Evolutionary conservation across 2,797 vertebrate genomes (phyloP).

Genomic region (Arctocebus calabarensis): DNA sequence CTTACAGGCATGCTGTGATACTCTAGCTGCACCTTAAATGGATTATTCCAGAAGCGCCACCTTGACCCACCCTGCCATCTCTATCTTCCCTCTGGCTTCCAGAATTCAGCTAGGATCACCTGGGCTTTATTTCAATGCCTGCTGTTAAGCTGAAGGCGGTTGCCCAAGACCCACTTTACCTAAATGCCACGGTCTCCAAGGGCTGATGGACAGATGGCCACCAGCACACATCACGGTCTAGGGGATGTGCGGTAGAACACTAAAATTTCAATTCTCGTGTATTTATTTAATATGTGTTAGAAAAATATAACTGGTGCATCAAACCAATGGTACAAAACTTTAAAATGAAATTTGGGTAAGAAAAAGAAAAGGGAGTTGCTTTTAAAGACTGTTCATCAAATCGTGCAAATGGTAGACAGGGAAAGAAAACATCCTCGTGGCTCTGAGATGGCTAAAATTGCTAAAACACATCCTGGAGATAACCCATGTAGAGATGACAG

Average conservation of each 20-base stretch:
- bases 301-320: background rate
- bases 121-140: background rate
- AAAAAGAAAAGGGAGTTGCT: conserved; percentile 14
- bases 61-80: background rate
- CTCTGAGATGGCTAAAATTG: background rate
- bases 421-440: background rate
- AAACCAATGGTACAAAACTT: background rate
- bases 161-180: background rate
- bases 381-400: background rate
- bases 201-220: background rate
- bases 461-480: background rate
- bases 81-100: background rate
- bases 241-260: background rate
- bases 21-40: background rate
- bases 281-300: background rate
- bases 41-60: background rate
- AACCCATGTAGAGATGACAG: rapidly evolving
- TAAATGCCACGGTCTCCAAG: background rate
- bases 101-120: background rate
- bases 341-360: background rate
- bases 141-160: background rate
- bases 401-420: background rate
- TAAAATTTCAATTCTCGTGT: background rate
- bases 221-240: background rate
- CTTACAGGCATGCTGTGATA: rapidly evolving